Evolutionary conservation across 2,888 invertebrate genomes (phyloP).

Genomic region (Schrankia costaestrigalis): DNA sequence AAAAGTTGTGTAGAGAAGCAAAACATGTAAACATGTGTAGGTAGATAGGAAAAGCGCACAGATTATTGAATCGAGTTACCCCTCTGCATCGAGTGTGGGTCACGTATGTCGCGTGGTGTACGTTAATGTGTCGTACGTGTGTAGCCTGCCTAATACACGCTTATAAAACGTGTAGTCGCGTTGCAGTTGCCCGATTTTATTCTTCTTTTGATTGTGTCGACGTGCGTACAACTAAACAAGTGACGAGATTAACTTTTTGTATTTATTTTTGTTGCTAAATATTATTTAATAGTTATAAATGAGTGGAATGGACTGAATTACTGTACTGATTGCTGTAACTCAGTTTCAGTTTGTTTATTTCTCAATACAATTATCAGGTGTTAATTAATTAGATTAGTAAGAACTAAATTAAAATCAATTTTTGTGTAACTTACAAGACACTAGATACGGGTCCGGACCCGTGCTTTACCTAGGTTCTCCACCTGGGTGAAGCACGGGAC

Average conservation of each 20-base stretch:
- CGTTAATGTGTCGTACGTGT: constrained; percentile 73
- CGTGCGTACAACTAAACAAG: constrained; percentile 46
- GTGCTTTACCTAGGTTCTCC: too few species aligned
- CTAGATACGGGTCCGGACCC: too few species aligned
- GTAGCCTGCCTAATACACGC: constrained; percentile 55
- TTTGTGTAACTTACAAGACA: too few species aligned
- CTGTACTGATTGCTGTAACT: too few species aligned
- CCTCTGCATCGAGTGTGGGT: constrained; percentile 39
- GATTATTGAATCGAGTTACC: constrained; percentile 55
- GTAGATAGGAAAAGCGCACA: constrained; percentile 41
- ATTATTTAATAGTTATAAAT: too few species aligned
- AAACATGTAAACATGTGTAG: constrained; percentile 34
- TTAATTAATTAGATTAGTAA: too few species aligned
- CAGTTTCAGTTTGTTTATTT: too few species aligned
- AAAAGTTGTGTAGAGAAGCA: constrained; percentile 27
- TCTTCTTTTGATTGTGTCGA: constrained; percentile 67
- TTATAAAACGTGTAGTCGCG: constrained; percentile 51
- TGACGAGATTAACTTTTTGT: constrained; percentile 26
- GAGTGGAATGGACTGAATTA: too few species aligned
- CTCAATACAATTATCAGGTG: too few species aligned
- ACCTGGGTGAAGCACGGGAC: too few species aligned
- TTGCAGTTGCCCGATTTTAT: constrained; percentile 57
- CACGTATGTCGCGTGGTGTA: constrained; percentile 66
- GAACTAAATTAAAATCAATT: too few species aligned
- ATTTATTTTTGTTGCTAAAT: constrained; percentile 1